Conservation (phyloP, 2,113 vertebrate genomes). For the Neotragus moschatus region DNA sequence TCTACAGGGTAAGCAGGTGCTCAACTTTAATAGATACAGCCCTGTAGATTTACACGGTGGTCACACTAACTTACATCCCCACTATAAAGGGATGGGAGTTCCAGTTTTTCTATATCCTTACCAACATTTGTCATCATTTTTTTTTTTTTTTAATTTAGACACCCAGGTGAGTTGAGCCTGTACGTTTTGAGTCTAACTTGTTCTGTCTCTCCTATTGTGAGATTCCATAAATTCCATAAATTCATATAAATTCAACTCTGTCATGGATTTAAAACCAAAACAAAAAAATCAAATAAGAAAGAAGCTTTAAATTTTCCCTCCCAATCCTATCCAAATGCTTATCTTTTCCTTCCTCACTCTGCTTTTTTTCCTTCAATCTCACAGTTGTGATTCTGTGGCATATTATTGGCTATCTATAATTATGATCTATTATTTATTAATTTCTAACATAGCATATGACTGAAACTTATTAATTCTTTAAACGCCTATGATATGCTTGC, state of each 20-base stretch:
- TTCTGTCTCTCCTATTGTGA: not conserved
- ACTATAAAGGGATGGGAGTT: not conserved
- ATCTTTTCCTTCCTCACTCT: not conserved
- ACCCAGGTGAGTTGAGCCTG: not conserved
- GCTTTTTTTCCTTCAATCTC: not conserved
- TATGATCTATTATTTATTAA: slow-evolving; percentile 66
- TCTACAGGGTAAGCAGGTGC: not conserved
- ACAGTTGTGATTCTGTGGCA: not conserved
- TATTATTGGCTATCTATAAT: slow-evolving; percentile 65
- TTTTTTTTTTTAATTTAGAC: not conserved
- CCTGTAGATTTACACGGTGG: not conserved
- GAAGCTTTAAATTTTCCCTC: not conserved
- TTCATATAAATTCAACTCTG: not conserved
- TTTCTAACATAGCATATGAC: slow-evolving; percentile 42
- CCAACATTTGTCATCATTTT: not conserved
- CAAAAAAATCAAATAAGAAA: not conserved
- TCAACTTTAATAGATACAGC: not conserved
- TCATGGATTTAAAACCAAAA: not conserved
- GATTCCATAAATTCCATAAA: not conserved
- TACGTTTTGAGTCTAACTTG: not conserved
- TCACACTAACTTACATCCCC: not conserved
- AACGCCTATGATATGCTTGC: slow-evolving; percentile 38
- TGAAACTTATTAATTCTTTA: slow-evolving; percentile 59
- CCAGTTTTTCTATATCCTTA: not conserved
- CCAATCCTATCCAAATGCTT: not conserved